Conservation (phyloP, 1,140 invertebrate genomes). For the Neodiprion lecontei region DNA sequence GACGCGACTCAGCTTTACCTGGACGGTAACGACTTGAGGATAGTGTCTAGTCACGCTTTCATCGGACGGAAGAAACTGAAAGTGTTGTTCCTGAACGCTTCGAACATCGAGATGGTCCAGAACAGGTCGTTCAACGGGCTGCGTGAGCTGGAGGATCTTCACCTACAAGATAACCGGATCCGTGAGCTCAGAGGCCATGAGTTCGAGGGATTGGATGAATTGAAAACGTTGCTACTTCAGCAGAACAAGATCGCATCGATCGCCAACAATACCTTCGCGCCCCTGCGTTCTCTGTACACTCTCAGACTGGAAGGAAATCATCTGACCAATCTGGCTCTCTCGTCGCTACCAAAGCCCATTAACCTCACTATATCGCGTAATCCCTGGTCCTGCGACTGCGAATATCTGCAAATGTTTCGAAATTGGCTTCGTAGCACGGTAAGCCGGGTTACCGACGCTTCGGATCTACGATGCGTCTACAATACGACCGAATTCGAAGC, state of each 20-base stretch:
- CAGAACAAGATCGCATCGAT: conserved; percentile 75
- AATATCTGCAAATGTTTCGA: conserved; percentile 79
- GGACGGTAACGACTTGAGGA: conserved; percentile 85
- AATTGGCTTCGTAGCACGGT: conserved; percentile 75
- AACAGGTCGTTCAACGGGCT: conserved; percentile 92
- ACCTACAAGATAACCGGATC: conserved; percentile 82
- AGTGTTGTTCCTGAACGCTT: conserved; percentile 83
- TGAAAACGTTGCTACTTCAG: conserved; percentile 71
- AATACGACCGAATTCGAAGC: conserved; percentile 66
- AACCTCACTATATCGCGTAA: conserved; percentile 78
- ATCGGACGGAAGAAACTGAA: conserved; percentile 87
- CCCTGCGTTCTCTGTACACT: conserved; percentile 73
- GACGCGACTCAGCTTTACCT: conserved; percentile 89
- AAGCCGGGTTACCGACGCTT: conserved; percentile 68
- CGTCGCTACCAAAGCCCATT: conserved; percentile 74
- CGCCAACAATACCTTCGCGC: conserved; percentile 79
- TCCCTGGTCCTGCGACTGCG: conserved; percentile 89
- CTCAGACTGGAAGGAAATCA: conserved; percentile 81
- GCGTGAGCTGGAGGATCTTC: conserved; percentile 79
- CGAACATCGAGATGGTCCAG: conserved; percentile 84
- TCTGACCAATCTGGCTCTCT: conserved; percentile 76
- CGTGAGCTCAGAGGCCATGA: conserved; percentile 81
- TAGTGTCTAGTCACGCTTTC: conserved; percentile 84
- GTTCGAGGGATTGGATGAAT: conserved; percentile 74
- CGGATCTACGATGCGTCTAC: conserved; percentile 69